phyloP scores from a whole-genome alignment of 2,888 invertebrate species.

The Fabriciana adippe region DNA sequence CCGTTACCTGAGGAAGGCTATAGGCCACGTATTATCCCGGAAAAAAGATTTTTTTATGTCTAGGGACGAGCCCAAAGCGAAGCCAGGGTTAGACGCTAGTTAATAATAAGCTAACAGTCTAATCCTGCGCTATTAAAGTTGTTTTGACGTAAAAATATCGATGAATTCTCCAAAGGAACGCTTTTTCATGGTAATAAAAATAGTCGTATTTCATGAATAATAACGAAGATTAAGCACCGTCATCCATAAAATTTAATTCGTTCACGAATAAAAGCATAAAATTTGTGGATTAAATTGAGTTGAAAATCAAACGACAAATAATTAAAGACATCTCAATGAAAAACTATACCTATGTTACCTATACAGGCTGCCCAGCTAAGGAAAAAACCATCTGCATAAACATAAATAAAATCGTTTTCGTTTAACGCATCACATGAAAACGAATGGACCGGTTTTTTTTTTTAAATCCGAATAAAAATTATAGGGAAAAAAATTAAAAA shows the following conservation, averaged over 20 bases:
- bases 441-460: too few relatives aligned
- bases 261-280: neutral
- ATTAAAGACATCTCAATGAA: neutral
- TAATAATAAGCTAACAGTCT: neutral
- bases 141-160: slow-evolving; percentile 1
- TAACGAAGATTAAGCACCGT: slow-evolving; percentile 4
- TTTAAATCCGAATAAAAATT: too few relatives aligned
- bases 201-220: slow-evolving; percentile 11
- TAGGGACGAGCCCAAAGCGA: too few relatives aligned
- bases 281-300: neutral
- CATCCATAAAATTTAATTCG: slow-evolving; percentile 9
- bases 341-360: too few relatives aligned
- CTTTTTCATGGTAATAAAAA: slow-evolving; percentile 1
- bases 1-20: too few relatives aligned
- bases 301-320: neutral
- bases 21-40: too few relatives aligned
- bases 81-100: too few relatives aligned
- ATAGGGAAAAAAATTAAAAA: too few relatives aligned
- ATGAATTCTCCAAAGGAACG: slow-evolving; percentile 1
- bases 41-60: too few relatives aligned
- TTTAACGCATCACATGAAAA: too few relatives aligned
- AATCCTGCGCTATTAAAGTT: neutral
- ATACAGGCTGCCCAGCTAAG: too few relatives aligned
- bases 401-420: neutral
- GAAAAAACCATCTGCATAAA: neutral